A percentile compares a stretch with the other conserved stretches of the same genome.
These are phyloP conservation scores for Turritopsis dohrnii DNA, from an alignment of 30 jellyfish, hydroid and myxozoan species.

Conservation along the genomic window DNA sequence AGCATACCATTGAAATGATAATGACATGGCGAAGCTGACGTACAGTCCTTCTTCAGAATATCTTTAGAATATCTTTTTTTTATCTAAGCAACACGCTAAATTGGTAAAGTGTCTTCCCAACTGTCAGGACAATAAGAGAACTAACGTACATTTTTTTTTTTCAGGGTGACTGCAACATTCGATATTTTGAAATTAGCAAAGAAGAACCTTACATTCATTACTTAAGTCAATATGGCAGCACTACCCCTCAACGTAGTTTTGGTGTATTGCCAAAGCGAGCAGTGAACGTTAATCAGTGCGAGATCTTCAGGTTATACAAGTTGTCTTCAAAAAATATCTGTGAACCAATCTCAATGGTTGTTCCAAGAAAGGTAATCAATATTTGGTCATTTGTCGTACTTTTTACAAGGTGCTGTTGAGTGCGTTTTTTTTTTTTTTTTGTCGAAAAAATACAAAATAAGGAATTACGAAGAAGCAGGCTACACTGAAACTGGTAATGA, in stretches of 20 bases:
- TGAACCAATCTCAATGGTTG: slow-evolving; percentile 91
- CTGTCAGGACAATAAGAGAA: too few relatives aligned
- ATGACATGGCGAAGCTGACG: too few relatives aligned
- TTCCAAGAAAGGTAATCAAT: slow-evolving; percentile 68
- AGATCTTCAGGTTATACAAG: slow-evolving; percentile 67
- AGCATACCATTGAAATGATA: too few relatives aligned
- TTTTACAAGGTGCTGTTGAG: too few relatives aligned
- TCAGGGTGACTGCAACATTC: slow-evolving; percentile 87
- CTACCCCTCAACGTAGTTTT: slow-evolving; percentile 76
- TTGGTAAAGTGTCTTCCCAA: too few relatives aligned
- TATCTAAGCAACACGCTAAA: too few relatives aligned
- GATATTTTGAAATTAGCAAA: slow-evolving; percentile 59
- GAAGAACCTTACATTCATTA: slow-evolving; percentile 50
- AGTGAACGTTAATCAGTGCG: slow-evolving; percentile 56
- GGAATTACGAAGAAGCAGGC: too few relatives aligned
- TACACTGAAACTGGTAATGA: too few relatives aligned
- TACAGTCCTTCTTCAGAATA: too few relatives aligned
- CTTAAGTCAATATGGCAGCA: slow-evolving; percentile 58
- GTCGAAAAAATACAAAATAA: too few relatives aligned
- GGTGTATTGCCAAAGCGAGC: slow-evolving; percentile 78
- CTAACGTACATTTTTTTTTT: background rate
- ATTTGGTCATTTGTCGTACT: background rate
- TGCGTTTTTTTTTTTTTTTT: too few relatives aligned
- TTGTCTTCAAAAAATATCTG: slow-evolving; percentile 51
- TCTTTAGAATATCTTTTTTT: too few relatives aligned